Base-by-base conservation (phyloP, 2,888 invertebrate genomes). In the Eurytoma adleriae region DNA sequence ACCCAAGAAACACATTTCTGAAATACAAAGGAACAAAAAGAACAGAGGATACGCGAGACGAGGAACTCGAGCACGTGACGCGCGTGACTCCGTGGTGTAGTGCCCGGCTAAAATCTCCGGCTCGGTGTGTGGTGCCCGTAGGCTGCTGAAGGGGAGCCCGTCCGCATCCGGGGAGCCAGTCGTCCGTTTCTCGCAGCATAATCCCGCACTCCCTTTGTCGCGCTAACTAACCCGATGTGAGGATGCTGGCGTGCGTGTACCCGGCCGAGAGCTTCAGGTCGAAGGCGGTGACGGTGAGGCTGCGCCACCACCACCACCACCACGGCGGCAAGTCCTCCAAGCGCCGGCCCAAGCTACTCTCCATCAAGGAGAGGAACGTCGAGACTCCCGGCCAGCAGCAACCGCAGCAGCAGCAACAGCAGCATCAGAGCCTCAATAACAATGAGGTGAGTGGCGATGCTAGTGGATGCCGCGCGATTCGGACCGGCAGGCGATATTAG, bases 201-300 rank as follows among this genome's bases (percentile, higher is more conserved):
- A 5, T 7, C 7, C 20, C 12, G 14, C 59, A 24, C 61, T 24
- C 61, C 24, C 24, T 40, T 27, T 16, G 13, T 24, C 16, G 27
- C 16, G 10, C 18, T 18, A 13, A 4, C 13, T 18, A 40, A 40
- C 40, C 48, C 64, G 12, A 64, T 64, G 64, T 64, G 64, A 64
- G 52, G 54, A 90, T 90, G 90, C 85, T 90, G 83, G 88, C 90
- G 81, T 90, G 90, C 86, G 89, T 90, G 30, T 89, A 90, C 84
- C 90, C 90, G 73, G 83, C 89, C 83, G 90, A 90, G 84, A 89
- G 85, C 85, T 90, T 90, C 83, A 88, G 86, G 79, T 87, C 88
- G 83, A 89, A 89, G 84, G 83, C 88, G 69, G 88, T 87, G 79
- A 88, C 87, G 70, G 87, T 88, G 69, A 88, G 88, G 81, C 85